Evolutionary conservation across 2,888 invertebrate species (phyloP), one percentile per base, ranked within the genome.

Genomic region (Siphonodentalium dalli): DNA sequence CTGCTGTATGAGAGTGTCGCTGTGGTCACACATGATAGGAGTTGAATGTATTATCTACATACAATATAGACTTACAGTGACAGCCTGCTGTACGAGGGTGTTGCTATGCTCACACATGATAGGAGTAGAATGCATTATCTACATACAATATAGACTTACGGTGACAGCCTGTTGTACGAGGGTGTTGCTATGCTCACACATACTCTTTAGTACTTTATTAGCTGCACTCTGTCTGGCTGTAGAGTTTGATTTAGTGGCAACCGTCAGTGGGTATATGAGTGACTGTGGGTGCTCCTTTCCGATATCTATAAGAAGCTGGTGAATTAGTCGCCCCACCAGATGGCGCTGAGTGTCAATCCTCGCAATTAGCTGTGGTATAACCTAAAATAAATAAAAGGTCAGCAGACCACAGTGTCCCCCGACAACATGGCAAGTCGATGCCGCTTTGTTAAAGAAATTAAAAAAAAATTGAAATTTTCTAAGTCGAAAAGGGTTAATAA

Each of bases 211-310:
- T 41, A 99, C 92, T 80, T 93, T 93, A 78, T 93, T 92, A 1
- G 99, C 99, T 0, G 96, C 96, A 64, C 88, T 90, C 72, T 91
- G 75, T 11, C 81, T 66, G 0, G 77, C 73, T 9, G 69, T 61
- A 8, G 70, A 75, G 27, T 69, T 76, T 5, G 80, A 80, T 68
- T 99, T 98, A 0, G 95, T 92, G 0, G 98, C 98, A 0, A 99
- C 98, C 0, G 97, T 98, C 57, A 99, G 83, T 0, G 99, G 97
- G 82, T 99, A 99, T 1, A 99, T 95, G 38, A 99, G 83, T 0
- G 98, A 96, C 85, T 98, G 94, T 0, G 99, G 99, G 84, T 99
- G 97, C 26, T 92, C 90, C 80, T 97, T 97, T 6, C 98, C 97
- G 59, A 99, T 95, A 74, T 98, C 98, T 56, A 94, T 92, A 18